A percentile compares a stretch with the other conserved stretches of the same genome.
These are phyloP conservation scores for Drosophila arizonae DNA, from an alignment of 1,140 invertebrate genomes.

Conservation along the genomic window DNA sequence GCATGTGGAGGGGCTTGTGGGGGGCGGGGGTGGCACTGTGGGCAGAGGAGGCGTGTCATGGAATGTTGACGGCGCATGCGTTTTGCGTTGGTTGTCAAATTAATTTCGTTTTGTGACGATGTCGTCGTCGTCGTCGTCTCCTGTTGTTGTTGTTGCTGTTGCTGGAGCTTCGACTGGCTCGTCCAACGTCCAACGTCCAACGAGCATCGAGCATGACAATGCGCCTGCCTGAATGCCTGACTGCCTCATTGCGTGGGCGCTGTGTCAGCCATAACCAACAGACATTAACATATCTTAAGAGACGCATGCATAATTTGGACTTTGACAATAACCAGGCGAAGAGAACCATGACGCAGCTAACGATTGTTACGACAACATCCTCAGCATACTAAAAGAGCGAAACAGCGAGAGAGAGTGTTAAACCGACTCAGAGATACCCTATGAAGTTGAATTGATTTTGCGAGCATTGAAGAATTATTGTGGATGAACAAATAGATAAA, in stretches of 20 bases:
- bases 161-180: conserved; percentile 2
- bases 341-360: conserved; percentile 42
- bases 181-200: not conserved
- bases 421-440: no score
- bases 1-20: conserved; percentile 1
- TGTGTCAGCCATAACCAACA: conserved; percentile 62
- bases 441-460: no score
- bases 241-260: conserved; percentile 34
- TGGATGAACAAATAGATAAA: no score
- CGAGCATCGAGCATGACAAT: conserved; percentile 52
- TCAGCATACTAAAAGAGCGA: conserved; percentile 56
- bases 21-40: not conserved
- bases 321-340: conserved; percentile 65
- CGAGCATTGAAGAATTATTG: no score
- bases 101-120: conserved; percentile 72
- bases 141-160: not conserved
- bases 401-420: no score
- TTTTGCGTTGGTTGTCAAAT: conserved; percentile 80
- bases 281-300: conserved; percentile 70
- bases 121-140: conserved; percentile 34
- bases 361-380: conserved; percentile 48
- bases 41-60: not conserved
- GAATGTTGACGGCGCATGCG: conserved; percentile 71
- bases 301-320: conserved; percentile 74
- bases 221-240: conserved; percentile 26